These are phyloP conservation scores for Habropoda laboriosa DNA, from an alignment of 1,140 invertebrate genomes.

Conservation along the genomic window DNA sequence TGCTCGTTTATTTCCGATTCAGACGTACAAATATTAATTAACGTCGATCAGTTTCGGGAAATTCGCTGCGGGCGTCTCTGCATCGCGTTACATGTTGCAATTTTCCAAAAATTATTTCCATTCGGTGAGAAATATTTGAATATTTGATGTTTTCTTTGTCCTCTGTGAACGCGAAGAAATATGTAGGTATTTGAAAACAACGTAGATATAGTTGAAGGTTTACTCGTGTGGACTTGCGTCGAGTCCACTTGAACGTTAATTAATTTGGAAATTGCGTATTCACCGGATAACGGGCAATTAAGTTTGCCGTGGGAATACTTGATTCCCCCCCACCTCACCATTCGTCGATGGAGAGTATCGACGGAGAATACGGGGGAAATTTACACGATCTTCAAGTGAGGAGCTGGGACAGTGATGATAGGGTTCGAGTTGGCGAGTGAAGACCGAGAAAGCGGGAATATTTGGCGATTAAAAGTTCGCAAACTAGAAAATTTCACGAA, in stretches of 20 bases:
- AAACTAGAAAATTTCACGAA: too few species aligned
- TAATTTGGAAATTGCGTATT: constrained; percentile 22
- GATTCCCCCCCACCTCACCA: background rate
- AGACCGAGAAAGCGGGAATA: too few species aligned
- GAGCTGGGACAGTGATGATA: too few species aligned
- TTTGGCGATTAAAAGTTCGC: too few species aligned
- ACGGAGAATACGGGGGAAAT: background rate
- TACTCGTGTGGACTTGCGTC: too few species aligned
- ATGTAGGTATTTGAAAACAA: background rate
- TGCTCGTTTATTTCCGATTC: constrained; percentile 14
- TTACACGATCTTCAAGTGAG: background rate
- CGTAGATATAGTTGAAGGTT: background rate
- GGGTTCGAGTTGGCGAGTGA: too few species aligned
- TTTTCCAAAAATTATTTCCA: too few species aligned
- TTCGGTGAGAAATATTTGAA: too few species aligned
- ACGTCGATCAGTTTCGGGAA: background rate
- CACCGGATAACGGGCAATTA: background rate
- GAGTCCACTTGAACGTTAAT: background rate
- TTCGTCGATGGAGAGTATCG: background rate
- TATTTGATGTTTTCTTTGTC: too few species aligned
- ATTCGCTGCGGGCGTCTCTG: too few species aligned
- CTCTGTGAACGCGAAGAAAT: background rate
- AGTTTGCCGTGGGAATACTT: background rate
- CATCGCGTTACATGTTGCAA: too few species aligned
- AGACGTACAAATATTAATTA: constrained; percentile 20